A percentile compares a stretch with the other conserved stretches of the same genome.
Evolutionary conservation across 1,140 invertebrate genomes (phyloP).

Genomic region (Scaptomyza montana): DNA sequence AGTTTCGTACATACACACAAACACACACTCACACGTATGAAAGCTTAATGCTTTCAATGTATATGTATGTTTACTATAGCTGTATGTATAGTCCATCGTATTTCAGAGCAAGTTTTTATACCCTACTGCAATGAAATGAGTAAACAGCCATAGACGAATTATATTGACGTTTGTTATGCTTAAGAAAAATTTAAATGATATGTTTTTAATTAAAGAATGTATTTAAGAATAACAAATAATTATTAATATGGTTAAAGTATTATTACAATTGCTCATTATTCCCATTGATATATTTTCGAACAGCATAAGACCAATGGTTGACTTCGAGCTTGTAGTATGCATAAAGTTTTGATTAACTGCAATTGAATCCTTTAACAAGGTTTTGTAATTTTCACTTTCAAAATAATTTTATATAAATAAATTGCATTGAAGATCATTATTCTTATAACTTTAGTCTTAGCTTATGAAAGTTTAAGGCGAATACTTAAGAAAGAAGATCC

Average conservation of each 20-base stretch:
- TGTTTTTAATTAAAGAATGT: not conserved
- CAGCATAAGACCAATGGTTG: no score
- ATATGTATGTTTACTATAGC: conserved; percentile 48
- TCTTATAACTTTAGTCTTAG: no score
- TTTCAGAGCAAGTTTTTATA: conserved; percentile 78
- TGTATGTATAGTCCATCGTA: conserved; percentile 62
- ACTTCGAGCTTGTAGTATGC: no score
- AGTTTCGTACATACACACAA: conserved; percentile 70
- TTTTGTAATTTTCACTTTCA: no score
- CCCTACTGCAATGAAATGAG: conserved; percentile 50
- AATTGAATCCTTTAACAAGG: no score
- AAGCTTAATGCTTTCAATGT: conserved; percentile 68
- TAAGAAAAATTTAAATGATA: not conserved
- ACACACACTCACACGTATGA: conserved; percentile 56
- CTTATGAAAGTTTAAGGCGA: no score
- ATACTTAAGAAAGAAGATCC: no score
- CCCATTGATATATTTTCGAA: no score
- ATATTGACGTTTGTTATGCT: not conserved
- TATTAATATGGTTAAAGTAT: not conserved
- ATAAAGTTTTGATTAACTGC: no score
- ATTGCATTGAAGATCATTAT: no score
- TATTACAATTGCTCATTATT: no score
- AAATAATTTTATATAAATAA: no score
- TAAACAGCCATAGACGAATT: conserved; percentile 17
- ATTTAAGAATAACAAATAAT: not conserved